Evolutionary conservation across 2,113 vertebrate genomes (phyloP).

Genomic region (Numida meleagris): DNA sequence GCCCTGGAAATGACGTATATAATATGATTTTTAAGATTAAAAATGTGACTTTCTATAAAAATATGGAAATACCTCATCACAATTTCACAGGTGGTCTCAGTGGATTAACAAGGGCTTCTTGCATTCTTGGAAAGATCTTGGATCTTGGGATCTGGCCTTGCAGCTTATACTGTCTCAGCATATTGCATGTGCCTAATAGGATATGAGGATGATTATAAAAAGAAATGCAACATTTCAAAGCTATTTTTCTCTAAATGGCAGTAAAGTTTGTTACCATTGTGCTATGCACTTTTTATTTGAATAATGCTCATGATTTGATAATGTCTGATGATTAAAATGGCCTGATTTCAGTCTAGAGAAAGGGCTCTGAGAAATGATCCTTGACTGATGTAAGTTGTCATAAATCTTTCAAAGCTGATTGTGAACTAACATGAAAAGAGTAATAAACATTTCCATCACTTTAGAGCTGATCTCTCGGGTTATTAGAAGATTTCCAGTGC

Average conservation of each 20-base stretch:
- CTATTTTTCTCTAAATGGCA: background rate
- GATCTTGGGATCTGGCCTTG: background rate
- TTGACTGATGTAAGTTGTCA: background rate
- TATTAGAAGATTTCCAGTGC: background rate
- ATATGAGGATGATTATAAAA: background rate
- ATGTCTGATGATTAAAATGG: background rate
- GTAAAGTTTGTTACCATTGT: background rate
- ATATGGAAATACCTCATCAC: background rate
- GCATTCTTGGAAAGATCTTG: background rate
- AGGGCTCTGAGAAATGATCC: background rate
- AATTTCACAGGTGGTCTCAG: background rate
- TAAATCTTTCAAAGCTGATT: background rate
- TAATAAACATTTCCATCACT: constrained; percentile 36
- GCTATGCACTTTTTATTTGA: background rate
- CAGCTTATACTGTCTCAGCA: background rate
- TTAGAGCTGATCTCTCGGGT: background rate
- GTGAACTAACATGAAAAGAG: constrained; percentile 19
- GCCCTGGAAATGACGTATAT: background rate
- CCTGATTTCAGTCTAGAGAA: background rate
- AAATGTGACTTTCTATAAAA: background rate
- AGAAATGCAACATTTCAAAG: background rate
- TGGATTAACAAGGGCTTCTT: background rate
- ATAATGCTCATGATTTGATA: background rate
- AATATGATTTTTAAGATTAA: background rate
- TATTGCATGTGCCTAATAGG: background rate